Conservation (phyloP, 1,140 invertebrate genomes). For the Drosophila kurseongensis region DNA sequence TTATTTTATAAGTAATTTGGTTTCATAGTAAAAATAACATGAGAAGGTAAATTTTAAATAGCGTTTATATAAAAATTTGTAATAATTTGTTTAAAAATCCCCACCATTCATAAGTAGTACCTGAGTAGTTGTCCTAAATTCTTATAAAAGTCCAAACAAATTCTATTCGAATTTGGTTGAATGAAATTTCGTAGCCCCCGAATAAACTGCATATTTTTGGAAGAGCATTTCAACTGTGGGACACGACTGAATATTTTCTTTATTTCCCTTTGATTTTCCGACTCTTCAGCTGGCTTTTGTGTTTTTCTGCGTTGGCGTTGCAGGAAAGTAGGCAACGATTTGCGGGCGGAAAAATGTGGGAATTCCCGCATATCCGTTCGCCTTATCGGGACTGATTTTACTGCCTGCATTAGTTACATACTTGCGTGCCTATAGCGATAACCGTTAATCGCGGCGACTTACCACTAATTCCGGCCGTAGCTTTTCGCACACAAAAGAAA, state of each 20-base stretch:
- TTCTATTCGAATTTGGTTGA: too few species aligned
- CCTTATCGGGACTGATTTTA: conserved; percentile 33
- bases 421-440: conserved; percentile 23
- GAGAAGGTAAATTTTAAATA: too few species aligned
- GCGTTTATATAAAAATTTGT: too few species aligned
- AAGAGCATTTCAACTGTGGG: conserved; percentile 2
- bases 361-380: neutral
- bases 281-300: conserved; percentile 7
- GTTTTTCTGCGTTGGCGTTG: conserved; percentile 13
- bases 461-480: conserved; percentile 20
- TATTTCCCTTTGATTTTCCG: conserved; percentile 18
- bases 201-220: neutral
- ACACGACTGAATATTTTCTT: conserved; percentile 1
- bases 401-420: conserved; percentile 26
- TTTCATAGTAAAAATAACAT: too few species aligned
- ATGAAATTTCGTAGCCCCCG: too few species aligned
- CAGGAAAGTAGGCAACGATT: conserved; percentile 58
- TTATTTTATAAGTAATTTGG: too few species aligned
- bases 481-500: neutral
- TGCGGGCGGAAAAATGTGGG: neutral
- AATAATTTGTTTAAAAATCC: too few species aligned
- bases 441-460: conserved; percentile 38
- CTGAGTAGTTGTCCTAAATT: too few species aligned
- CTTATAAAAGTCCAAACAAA: too few species aligned
- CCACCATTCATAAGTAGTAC: too few species aligned